These are phyloP conservation scores for Halictus quadricinctus DNA, from an alignment of 2,888 invertebrate genomes.

Conservation along the genomic window DNA sequence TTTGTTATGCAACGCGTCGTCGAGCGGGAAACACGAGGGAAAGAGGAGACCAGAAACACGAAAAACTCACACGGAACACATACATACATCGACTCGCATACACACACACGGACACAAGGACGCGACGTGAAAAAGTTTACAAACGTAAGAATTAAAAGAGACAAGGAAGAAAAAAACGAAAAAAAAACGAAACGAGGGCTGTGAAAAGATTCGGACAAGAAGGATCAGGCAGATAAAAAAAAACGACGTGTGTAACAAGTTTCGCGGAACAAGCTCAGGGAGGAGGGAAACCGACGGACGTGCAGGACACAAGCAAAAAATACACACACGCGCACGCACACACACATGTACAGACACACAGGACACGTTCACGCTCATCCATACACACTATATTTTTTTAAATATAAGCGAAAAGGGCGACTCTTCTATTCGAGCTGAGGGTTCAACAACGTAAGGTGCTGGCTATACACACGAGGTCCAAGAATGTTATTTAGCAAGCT, in stretches of 20 bases:
- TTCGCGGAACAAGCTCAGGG: constrained; percentile 76
- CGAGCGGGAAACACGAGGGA: constrained; percentile 55
- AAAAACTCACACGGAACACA: neutral
- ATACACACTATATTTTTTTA: constrained; percentile 79
- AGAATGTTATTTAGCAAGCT: constrained; percentile 81
- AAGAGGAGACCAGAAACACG: constrained; percentile 34
- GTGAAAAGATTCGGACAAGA: constrained; percentile 74
- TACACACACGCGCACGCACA: constrained; percentile 17
- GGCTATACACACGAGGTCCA: constrained; percentile 81
- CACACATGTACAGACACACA: neutral
- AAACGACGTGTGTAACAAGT: constrained; percentile 46
- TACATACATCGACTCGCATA: constrained; percentile 13
- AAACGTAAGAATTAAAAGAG: neutral
- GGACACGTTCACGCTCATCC: constrained; percentile 11
- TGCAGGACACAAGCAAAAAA: constrained; percentile 19
- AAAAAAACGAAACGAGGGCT: constrained; percentile 80
- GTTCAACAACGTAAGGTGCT: constrained; percentile 80
- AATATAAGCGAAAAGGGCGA: constrained; percentile 73
- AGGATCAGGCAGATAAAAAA: constrained; percentile 52
- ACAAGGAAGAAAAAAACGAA: constrained; percentile 63
- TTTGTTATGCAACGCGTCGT: constrained; percentile 66
- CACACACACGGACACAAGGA: constrained; percentile 32
- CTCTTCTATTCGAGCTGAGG: constrained; percentile 75
- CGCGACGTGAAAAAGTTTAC: constrained; percentile 54
- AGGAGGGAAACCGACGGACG: constrained; percentile 63